Conservation (phyloP, 1,140 invertebrate species). For the Potamilus streckersoni region DNA sequence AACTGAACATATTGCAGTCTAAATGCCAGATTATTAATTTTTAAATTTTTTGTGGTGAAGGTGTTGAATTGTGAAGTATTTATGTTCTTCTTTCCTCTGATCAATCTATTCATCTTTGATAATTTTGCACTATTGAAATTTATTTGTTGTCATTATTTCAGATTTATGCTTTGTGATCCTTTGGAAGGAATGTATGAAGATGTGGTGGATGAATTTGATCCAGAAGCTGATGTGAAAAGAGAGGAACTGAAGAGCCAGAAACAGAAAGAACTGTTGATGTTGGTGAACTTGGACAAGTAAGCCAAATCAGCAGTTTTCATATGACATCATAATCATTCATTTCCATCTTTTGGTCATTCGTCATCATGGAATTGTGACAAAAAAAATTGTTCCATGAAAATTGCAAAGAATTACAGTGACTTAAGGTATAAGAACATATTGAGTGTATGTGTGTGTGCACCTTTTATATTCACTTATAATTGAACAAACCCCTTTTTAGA, state of each 20-base stretch:
- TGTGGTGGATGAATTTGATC: conserved; percentile 51
- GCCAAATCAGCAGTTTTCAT: not conserved
- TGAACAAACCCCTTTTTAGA: too few species aligned
- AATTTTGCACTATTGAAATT: not conserved
- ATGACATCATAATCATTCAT: not conserved
- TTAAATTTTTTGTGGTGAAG: too few species aligned
- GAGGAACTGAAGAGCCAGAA: conserved; percentile 44
- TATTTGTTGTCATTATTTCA: conserved; percentile 22
- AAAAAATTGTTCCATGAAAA: too few species aligned
- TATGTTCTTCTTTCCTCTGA: too few species aligned
- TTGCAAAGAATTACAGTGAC: too few species aligned
- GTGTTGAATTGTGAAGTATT: too few species aligned
- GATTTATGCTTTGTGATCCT: conserved; percentile 63
- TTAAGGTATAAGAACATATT: too few species aligned
- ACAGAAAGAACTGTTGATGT: conserved; percentile 37
- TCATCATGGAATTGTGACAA: too few species aligned
- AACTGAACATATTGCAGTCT: too few species aligned
- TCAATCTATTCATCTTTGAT: not conserved
- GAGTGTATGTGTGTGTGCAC: too few species aligned
- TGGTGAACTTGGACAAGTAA: conserved; percentile 55
- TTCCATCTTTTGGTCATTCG: not conserved
- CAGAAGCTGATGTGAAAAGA: conserved; percentile 32
- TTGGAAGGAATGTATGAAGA: conserved; percentile 57
- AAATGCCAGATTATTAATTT: too few species aligned
- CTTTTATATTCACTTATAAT: too few species aligned